Percentiles rank a stretch among this genome's conserved stretches.
phyloP scores from a whole-genome alignment of 2,113 vertebrate genomes.

The Castor canadensis region DNA sequence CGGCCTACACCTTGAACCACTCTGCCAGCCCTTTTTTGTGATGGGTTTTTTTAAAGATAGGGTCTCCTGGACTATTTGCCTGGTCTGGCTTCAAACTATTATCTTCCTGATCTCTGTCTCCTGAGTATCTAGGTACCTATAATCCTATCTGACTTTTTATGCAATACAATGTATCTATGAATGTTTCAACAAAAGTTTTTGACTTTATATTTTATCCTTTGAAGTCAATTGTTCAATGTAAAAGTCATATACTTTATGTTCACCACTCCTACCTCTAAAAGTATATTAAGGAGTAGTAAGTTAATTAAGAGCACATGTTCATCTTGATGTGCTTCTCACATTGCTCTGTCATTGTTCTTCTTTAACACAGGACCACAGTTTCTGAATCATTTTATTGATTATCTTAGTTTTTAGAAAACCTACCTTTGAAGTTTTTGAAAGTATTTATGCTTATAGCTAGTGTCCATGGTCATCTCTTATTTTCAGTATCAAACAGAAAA shows the following conservation, averaged over 20 bases:
- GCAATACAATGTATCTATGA: not conserved
- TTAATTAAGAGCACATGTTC: not conserved
- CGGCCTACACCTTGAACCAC: no score
- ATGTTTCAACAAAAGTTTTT: not conserved
- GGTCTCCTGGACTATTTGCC: no score
- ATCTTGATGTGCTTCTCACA: not conserved
- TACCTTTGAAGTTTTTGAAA: not conserved
- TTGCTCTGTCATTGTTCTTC: not conserved
- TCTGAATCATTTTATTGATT: constrained; percentile 15
- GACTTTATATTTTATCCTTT: not conserved
- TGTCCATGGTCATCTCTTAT: not conserved
- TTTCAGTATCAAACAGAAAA: not conserved
- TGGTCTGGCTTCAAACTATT: no score
- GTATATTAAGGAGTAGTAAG: not conserved
- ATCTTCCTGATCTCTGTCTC: no score
- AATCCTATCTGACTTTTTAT: no score
- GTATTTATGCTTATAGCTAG: not conserved
- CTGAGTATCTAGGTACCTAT: no score
- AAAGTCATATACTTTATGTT: not conserved
- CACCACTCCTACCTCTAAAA: not conserved
- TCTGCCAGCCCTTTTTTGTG: no score
- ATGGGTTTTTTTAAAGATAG: no score
- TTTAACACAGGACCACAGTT: not conserved
- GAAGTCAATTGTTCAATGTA: not conserved
- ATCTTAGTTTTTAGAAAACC: not conserved